phyloP scores from a whole-genome alignment of 2,888 invertebrate genomes.

The Andrena camellia region DNA sequence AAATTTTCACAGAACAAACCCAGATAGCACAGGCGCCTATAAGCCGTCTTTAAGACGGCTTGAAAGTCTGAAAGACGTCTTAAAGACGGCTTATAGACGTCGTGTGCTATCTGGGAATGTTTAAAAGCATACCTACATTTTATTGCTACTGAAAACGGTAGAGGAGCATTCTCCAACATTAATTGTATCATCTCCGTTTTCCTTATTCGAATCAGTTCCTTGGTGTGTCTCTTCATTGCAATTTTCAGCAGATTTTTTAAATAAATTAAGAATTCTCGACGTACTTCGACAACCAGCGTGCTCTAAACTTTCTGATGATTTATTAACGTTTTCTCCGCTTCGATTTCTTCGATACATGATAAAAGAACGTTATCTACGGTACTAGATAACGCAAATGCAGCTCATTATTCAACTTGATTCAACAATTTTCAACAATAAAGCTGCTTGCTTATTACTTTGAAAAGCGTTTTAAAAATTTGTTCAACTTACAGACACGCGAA shows the following conservation, averaged over 20 bases:
- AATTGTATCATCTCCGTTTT: not conserved
- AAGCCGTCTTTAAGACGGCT: too few species aligned
- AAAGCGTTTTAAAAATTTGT: too few species aligned
- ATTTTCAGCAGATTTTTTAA: conserved; percentile 26
- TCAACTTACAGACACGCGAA: too few species aligned
- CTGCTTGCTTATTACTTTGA: too few species aligned
- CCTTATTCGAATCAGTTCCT: not conserved
- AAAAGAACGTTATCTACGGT: not conserved
- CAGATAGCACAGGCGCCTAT: too few species aligned
- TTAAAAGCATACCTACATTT: conserved; percentile 44
- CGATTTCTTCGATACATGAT: conserved; percentile 48
- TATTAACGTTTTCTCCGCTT: conserved; percentile 1
- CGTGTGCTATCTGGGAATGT: too few species aligned
- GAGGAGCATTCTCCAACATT: conserved; percentile 5
- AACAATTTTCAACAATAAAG: too few species aligned
- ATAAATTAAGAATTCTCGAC: conserved; percentile 51
- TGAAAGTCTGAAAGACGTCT: too few species aligned
- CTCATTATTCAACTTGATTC: too few species aligned
- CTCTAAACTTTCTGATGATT: not conserved
- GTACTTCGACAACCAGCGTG: conserved; percentile 44
- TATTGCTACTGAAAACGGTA: not conserved
- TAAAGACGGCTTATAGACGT: too few species aligned
- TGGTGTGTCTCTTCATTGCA: not conserved
- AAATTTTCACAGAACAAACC: not conserved
- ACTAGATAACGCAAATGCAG: too few species aligned